A percentile compares a stretch with the other conserved stretches of the same genome.
These are phyloP conservation scores for Heterotis niloticus DNA, from an alignment of 2,113 vertebrate species.

Conservation along the genomic window DNA sequence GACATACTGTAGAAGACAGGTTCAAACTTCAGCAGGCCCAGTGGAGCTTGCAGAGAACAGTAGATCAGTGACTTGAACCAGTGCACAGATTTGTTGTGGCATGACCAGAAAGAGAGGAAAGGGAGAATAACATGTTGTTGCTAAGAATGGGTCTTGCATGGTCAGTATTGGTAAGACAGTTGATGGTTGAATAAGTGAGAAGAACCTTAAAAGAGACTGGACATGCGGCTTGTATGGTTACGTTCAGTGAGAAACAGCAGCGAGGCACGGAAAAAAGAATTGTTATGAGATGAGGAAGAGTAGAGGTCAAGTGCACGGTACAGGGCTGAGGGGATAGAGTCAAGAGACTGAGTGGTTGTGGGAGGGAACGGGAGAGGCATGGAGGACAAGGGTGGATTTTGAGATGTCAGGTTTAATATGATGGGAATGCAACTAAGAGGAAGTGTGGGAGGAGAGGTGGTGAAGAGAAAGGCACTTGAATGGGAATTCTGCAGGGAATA, in stretches of 20 bases:
- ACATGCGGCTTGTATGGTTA: background rate
- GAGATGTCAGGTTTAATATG: constrained; percentile 9
- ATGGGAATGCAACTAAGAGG: constrained; percentile 3
- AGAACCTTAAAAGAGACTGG: background rate
- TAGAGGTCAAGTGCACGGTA: constrained; percentile 17
- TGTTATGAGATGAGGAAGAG: background rate
- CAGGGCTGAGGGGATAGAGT: constrained; percentile 15
- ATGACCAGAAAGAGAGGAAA: background rate
- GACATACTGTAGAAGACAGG: background rate
- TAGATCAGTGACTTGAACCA: background rate
- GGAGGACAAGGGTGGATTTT: background rate
- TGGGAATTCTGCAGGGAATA: background rate
- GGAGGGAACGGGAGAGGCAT: constrained; percentile 5
- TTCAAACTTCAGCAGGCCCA: constrained; percentile 1
- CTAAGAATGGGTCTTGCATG: constrained; percentile 8
- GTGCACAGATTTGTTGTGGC: background rate
- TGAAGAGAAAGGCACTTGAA: background rate
- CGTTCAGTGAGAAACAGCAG: background rate
- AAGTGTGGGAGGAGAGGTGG: background rate
- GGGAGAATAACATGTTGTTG: background rate
- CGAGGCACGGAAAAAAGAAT: background rate
- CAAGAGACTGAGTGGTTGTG: constrained; percentile 3
- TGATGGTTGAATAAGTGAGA: background rate
- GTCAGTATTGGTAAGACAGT: background rate
- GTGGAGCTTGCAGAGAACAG: background rate